phyloP scores from a whole-genome alignment of 1,140 invertebrate species.

The Phymastichus coffea region DNA sequence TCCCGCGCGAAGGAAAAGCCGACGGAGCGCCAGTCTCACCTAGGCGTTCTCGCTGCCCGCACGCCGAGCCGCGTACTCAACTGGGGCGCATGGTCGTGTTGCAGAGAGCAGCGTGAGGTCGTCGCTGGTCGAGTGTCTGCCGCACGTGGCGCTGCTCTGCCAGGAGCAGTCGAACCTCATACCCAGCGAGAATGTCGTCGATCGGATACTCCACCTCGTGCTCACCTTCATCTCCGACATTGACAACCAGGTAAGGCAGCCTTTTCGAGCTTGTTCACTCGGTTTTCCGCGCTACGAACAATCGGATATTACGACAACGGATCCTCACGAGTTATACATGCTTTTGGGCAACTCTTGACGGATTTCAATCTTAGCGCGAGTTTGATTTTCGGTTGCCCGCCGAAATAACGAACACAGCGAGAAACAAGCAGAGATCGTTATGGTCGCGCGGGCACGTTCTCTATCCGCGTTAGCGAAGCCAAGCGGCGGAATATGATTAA shows the following conservation, averaged over 20 bases:
- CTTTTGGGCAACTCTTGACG: no score
- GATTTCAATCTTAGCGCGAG: no score
- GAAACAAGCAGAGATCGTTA: no score
- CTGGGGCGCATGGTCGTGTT: no score
- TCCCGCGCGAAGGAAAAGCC: conserved; percentile 32
- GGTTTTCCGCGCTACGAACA: no score
- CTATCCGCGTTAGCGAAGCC: no score
- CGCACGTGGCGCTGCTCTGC: conserved; percentile 65
- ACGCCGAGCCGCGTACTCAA: background rate
- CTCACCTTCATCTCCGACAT: conserved; percentile 62
- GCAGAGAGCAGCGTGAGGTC: conserved; percentile 62
- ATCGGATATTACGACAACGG: no score
- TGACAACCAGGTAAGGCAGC: conserved; percentile 60
- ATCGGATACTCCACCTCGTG: conserved; percentile 63
- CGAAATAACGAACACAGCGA: no score
- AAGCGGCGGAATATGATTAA: no score
- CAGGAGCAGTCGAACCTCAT: conserved; percentile 55
- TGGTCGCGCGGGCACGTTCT: no score
- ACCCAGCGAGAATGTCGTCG: conserved; percentile 33
- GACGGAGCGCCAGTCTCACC: conserved; percentile 34
- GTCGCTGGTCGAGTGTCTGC: conserved; percentile 67
- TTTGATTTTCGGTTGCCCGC: no score
- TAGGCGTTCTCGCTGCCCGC: conserved; percentile 31
- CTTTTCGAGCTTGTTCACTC: background rate
- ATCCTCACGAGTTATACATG: no score